phyloP scores from a whole-genome alignment of 1,140 invertebrate genomes.

The Pseudomyrmex flavicornis region DNA sequence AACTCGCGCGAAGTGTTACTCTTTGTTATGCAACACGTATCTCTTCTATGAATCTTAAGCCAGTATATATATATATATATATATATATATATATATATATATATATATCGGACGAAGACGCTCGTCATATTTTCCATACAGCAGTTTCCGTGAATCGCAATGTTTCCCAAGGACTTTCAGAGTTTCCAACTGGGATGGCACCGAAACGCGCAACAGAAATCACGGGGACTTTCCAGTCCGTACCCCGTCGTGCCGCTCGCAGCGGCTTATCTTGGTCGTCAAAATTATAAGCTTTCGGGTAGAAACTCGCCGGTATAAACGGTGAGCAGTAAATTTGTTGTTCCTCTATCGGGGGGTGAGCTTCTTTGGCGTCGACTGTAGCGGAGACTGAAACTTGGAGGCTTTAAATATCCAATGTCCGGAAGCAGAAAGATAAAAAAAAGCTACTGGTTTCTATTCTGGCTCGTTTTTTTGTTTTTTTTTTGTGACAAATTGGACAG shows the following conservation, averaged over 20 bases:
- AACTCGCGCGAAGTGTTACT: not conserved
- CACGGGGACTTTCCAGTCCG: conserved; percentile 52
- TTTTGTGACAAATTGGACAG: too few relatives aligned
- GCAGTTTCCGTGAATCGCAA: conserved; percentile 46
- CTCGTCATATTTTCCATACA: conserved; percentile 56
- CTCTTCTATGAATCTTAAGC: not conserved
- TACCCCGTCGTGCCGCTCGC: conserved; percentile 22
- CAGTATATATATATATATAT: not conserved
- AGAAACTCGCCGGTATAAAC: conserved; percentile 69
- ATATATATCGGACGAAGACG: conserved; percentile 27
- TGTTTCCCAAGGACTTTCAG: conserved; percentile 33
- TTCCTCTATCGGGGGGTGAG: conserved; percentile 56
- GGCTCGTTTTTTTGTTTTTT: too few relatives aligned
- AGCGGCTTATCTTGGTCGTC: conserved; percentile 72
- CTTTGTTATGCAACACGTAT: conserved; percentile 7
- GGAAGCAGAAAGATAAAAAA: conserved; percentile 37
- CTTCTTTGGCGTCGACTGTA: conserved; percentile 45
- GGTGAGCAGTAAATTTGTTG: conserved; percentile 65
- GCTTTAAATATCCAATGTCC: conserved; percentile 31
- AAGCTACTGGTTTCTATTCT: not conserved
- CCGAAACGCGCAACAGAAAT: conserved; percentile 55
- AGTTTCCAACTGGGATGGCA: conserved; percentile 58
- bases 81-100: too few relatives aligned
- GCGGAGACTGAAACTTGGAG: conserved; percentile 28
- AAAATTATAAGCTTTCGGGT: conserved; percentile 75